These are phyloP conservation scores for Sus cebifrons DNA, from an alignment of 2,797 vertebrate species.

Conservation along the genomic window DNA sequence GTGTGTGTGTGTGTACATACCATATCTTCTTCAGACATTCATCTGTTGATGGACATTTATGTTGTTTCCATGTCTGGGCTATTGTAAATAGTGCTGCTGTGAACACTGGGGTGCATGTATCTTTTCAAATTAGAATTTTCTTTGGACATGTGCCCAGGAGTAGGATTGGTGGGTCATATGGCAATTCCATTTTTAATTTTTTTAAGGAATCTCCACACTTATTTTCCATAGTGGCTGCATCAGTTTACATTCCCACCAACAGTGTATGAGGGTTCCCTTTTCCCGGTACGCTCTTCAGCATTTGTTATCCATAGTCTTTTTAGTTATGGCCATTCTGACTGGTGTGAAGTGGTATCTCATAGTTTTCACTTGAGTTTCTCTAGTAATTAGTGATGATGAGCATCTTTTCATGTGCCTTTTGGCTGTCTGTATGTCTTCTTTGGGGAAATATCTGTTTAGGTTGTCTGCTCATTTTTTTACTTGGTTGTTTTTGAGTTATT, in stretches of 20 bases:
- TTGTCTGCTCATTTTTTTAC: no score
- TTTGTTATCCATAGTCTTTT: no score
- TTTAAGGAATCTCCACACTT: background rate
- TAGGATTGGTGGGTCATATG: background rate
- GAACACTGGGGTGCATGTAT: background rate
- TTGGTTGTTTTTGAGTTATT: no score
- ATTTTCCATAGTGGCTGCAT: background rate
- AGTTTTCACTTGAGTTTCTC: no score
- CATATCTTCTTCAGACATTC: no score
- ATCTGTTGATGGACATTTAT: background rate
- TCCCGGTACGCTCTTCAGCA: background rate
- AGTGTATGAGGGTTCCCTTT: background rate
- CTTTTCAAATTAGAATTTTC: background rate
- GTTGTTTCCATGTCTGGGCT: background rate
- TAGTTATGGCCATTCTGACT: no score
- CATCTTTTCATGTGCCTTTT: no score
- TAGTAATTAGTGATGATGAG: no score
- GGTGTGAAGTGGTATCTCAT: no score
- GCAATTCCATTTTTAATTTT: background rate
- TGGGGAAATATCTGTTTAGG: no score
- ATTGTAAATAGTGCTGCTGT: background rate
- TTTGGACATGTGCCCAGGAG: background rate
- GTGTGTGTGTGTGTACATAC: background rate
- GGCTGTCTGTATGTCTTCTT: no score
- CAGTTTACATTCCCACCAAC: background rate